Evolutionary conservation across 2,113 vertebrate genomes (phyloP).

Genomic region (Melanerpes aurifrons): DNA sequence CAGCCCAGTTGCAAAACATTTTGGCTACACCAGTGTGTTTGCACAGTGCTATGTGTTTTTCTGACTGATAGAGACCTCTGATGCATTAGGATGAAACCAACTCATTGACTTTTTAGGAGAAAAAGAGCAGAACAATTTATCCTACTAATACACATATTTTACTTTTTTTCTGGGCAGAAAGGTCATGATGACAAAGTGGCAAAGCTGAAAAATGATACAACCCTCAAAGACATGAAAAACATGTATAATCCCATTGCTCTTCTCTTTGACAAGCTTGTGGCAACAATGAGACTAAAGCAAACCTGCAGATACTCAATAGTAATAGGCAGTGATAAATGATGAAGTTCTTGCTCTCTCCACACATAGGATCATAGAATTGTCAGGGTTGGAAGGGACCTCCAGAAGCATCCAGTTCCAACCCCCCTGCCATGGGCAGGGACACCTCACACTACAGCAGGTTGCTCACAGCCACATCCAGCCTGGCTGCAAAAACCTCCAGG

Average conservation of each 20-base stretch:
- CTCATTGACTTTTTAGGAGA: conserved; percentile 53
- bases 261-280: background rate
- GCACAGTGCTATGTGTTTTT: background rate
- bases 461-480: no score
- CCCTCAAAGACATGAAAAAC: background rate
- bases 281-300: conserved; percentile 6
- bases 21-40: background rate
- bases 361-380: no score
- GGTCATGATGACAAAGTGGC: conserved; percentile 41
- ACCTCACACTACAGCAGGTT: no score
- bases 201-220: conserved; percentile 18
- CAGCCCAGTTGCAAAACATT: background rate
- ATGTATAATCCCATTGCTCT: background rate
- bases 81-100: background rate
- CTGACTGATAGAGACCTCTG: conserved; percentile 38
- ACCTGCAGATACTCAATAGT: background rate
- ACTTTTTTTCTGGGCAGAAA: conserved; percentile 38
- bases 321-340: background rate
- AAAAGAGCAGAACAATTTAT: conserved; percentile 53
- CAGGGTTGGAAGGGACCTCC: no score
- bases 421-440: no score
- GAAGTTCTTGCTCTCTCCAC: background rate
- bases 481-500: no score
- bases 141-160: background rate
- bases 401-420: no score